Conservation (phyloP, 2,888 invertebrate genomes). For the Scaptodrosophila latifasciaeformis region DNA sequence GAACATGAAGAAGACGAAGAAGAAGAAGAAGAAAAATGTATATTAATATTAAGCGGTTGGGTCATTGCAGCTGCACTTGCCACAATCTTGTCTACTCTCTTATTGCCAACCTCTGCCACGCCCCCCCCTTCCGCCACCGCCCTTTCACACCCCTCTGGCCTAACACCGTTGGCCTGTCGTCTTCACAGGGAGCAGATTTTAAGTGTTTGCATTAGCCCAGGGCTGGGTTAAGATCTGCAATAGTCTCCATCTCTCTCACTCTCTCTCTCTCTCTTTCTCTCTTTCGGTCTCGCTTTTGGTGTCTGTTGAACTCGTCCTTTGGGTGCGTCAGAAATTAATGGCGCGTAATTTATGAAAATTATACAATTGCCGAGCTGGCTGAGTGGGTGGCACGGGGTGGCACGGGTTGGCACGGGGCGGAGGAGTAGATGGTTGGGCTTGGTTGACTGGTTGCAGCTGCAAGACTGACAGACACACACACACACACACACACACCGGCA, state of each 20-base stretch:
- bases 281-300: no score
- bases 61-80: not conserved
- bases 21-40: slow-evolving; percentile 2
- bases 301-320: slow-evolving; percentile 6
- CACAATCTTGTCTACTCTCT: no score
- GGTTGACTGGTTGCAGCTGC: slow-evolving; percentile 1
- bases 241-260: no score
- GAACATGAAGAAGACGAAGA: slow-evolving; percentile 21
- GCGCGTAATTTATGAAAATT: slow-evolving; percentile 63
- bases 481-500: not conserved
- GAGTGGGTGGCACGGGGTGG: no score
- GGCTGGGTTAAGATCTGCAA: not conserved
- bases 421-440: no score
- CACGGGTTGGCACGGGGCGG: no score
- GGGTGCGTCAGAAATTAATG: slow-evolving; percentile 52
- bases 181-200: no score
- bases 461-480: not conserved
- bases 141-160: no score
- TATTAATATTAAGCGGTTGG: slow-evolving; percentile 50
- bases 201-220: slow-evolving; percentile 41
- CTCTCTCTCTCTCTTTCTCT: no score
- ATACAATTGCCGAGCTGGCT: slow-evolving; percentile 53
- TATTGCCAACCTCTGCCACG: no score
- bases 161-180: no score
- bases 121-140: not conserved